phyloP scores from a whole-genome alignment of 2,888 invertebrate species.

The Schrankia costaestrigalis region DNA sequence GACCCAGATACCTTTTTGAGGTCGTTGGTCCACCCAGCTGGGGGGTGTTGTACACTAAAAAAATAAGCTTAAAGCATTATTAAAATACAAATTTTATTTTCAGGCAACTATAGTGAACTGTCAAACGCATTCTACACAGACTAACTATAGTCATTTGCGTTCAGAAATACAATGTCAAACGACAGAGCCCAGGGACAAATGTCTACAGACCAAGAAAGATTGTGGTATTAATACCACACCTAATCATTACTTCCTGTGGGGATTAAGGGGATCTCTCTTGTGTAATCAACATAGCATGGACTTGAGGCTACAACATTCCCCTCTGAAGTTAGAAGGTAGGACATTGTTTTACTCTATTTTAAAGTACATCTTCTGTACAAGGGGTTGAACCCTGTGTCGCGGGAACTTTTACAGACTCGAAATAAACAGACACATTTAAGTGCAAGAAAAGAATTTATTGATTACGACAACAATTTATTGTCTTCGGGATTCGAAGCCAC shows the following conservation, averaged over 20 bases:
- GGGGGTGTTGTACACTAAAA: too few relatives aligned
- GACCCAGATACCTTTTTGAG: too few relatives aligned
- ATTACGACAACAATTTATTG: background rate
- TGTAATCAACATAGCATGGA: conserved; percentile 77
- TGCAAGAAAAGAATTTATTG: background rate
- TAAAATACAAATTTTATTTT: too few relatives aligned
- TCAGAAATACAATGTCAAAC: conserved; percentile 84
- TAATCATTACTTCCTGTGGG: conserved; percentile 71
- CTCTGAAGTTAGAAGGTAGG: conserved; percentile 41
- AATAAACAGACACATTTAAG: too few relatives aligned
- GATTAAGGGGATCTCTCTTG: conserved; percentile 78
- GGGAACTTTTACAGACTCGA: too few relatives aligned
- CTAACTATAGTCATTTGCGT: conserved; percentile 82
- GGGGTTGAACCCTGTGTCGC: too few relatives aligned
- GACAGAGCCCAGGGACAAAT: conserved; percentile 58
- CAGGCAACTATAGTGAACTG: conserved; percentile 83
- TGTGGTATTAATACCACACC: conserved; percentile 45
- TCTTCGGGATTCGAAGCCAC: too few relatives aligned
- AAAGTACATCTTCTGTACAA: too few relatives aligned
- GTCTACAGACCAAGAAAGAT: conserved; percentile 58
- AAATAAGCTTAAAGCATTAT: too few relatives aligned
- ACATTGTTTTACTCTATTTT: background rate
- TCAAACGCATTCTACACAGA: conserved; percentile 86
- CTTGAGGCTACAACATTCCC: conserved; percentile 25
- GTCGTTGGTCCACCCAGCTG: too few relatives aligned